These are phyloP conservation scores for Drosophila bipectinata DNA, from an alignment of 1,140 invertebrate species.

Conservation along the genomic window DNA sequence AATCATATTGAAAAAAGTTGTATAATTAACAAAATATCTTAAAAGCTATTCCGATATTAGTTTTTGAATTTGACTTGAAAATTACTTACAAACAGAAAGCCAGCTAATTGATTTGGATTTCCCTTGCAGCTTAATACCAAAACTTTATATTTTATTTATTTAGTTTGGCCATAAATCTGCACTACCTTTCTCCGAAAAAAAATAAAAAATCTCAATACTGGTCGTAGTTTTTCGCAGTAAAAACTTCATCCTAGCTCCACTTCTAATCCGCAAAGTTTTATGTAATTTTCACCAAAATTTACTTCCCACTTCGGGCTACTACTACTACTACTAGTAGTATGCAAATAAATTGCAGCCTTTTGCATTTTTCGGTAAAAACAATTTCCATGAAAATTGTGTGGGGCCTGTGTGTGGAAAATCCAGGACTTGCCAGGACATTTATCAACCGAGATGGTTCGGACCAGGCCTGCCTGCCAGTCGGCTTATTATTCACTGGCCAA, in stretches of 20 bases:
- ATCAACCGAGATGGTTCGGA: slow-evolving; percentile 19
- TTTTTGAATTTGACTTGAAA: neutral
- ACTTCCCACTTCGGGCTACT: slow-evolving; percentile 18
- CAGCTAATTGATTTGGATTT: neutral
- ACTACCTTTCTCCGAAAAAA: slow-evolving; percentile 24
- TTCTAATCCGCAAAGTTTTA: slow-evolving; percentile 42
- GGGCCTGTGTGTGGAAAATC: slow-evolving; percentile 16
- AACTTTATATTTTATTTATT: slow-evolving; percentile 36
- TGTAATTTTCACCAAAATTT: slow-evolving; percentile 45
- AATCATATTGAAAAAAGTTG: slow-evolving; percentile 24
- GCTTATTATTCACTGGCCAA: slow-evolving; percentile 45
- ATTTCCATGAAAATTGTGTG: slow-evolving; percentile 35
- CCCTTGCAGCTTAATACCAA: neutral
- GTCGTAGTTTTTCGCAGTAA: neutral
- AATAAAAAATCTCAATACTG: slow-evolving; percentile 26
- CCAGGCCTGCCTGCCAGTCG: slow-evolving; percentile 11
- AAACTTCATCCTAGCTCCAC: slow-evolving; percentile 17
- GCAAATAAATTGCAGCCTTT: slow-evolving; percentile 41
- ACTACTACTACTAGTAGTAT: neutral
- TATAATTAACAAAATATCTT: slow-evolving; percentile 12
- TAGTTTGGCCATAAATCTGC: slow-evolving; percentile 30
- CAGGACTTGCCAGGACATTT: slow-evolving; percentile 36
- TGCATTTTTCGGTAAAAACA: slow-evolving; percentile 35
- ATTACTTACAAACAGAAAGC: neutral
- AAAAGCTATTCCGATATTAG: neutral